phyloP scores from a whole-genome alignment of 2,113 vertebrate genomes.

The Aramus guarauna region DNA sequence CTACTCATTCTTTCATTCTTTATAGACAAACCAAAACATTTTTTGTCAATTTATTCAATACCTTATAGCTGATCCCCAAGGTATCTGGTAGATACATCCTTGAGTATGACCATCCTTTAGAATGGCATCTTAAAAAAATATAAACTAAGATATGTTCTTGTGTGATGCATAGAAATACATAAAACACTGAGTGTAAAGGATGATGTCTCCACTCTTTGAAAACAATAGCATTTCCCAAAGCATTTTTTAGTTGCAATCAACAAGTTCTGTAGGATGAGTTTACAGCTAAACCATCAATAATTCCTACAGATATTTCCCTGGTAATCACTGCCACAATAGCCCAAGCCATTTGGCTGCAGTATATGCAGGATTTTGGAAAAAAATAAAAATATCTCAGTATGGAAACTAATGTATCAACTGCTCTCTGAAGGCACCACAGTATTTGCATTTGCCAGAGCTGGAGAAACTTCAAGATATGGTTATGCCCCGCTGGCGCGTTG shows the following conservation, averaged over 20 bases:
- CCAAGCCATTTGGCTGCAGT: not conserved
- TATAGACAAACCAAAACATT: not conserved
- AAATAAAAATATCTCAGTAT: not conserved
- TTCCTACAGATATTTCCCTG: not conserved
- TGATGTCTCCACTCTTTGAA: not conserved
- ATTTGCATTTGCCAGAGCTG: not conserved
- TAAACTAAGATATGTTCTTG: not conserved
- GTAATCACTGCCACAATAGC: not conserved
- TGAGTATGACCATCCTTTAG: not conserved
- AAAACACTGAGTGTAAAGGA: not conserved
- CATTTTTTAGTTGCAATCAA: not conserved
- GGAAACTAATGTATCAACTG: not conserved
- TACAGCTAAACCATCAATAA: not conserved
- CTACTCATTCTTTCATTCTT: not conserved
- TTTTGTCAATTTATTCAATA: slow-evolving; percentile 23
- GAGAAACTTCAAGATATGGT: rapidly evolving
- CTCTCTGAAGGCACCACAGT: not conserved
- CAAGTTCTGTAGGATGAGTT: not conserved
- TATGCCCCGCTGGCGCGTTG: not conserved
- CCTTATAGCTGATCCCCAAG: not conserved
- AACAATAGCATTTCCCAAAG: not conserved
- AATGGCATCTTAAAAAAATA: not conserved
- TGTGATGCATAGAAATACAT: not conserved
- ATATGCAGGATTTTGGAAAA: not conserved
- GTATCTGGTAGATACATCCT: not conserved